These are phyloP conservation scores for Popillia japonica DNA, from an alignment of 1,140 invertebrate genomes.

Conservation along the genomic window DNA sequence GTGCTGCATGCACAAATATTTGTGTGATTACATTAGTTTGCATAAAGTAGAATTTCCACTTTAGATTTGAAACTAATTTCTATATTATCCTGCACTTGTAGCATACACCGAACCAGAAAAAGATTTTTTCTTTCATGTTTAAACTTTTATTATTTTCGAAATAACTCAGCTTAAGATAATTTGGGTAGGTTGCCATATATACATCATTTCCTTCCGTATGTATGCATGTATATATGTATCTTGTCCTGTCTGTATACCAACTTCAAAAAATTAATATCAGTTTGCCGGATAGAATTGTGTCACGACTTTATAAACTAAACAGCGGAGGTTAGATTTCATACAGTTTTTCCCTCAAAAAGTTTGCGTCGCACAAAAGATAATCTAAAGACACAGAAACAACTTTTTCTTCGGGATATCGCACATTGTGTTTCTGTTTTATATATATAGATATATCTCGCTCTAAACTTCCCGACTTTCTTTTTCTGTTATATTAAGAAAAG, in stretches of 20 bases:
- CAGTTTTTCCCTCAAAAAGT: neutral
- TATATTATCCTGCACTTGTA: no score
- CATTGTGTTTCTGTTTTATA: neutral
- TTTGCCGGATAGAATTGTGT: neutral
- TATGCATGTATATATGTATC: no score
- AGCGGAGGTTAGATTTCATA: neutral
- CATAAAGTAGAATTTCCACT: no score
- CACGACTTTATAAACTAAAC: neutral
- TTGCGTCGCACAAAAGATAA: neutral
- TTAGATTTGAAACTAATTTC: no score
- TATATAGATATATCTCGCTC: neutral
- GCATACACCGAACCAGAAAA: no score
- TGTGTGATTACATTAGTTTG: no score
- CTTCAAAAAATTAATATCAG: conserved; percentile 13
- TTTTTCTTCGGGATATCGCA: neutral
- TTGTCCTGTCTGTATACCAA: neutral
- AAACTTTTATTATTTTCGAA: no score
- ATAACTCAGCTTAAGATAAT: no score
- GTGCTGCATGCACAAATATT: no score
- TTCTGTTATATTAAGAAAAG: neutral
- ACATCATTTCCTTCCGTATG: no score
- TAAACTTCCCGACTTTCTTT: neutral
- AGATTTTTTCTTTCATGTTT: no score
- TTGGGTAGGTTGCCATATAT: no score
- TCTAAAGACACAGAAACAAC: conserved; percentile 1